Evolutionary conservation across 2,113 vertebrate genomes (phyloP), one percentile per base, ranked within the genome.

Genomic region (Cacatua alba): DNA sequence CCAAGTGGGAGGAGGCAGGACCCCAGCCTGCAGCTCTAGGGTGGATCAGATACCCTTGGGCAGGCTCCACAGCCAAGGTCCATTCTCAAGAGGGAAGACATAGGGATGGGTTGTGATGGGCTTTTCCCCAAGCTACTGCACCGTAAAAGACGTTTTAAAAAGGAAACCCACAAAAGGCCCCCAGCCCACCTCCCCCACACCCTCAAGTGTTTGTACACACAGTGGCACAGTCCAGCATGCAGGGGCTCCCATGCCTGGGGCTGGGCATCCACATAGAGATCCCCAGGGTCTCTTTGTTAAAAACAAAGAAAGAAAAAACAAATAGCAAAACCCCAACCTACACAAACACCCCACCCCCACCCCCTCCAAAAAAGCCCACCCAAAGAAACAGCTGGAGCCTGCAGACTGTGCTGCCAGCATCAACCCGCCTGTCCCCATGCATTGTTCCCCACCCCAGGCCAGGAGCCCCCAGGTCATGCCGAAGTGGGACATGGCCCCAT

Each of bases 401-500:
- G 57, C 4, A 3, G 7, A n/a, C 8, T 1, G 0, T 16, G 5
- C 35, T 44, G n/a, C 48, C 39, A 52, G 19, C 16, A 74, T 19
- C 37, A 41, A 51, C 4, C 33, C 1, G 0, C 35, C 23, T 6
- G 0, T 41, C 19, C 15, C 13, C 9, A 20, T 28, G 63, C 10
- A 44, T 35, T 6, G 17, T 9, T 80, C 41, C 59, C 43, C 44
- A 33, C 8, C 7, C 28, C 48, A 31, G 29, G 16, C 13, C 51
- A 31, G n/a, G 11, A 81, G 7, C 20, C 24, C 13, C 11, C 21
- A 72, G 15, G 13, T 29, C 12, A 25, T 33, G 51, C 21, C 29
- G 29, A 28, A 25, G 10, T 9, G 5, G 2, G 20, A 25, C 37
- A 62, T 0, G 0, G n/a, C 28, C n/a, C 44, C 35, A 29, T 2